Evolutionary conservation across 2,888 invertebrate genomes (phyloP).

Genomic region (Zhengitettix transpicula): DNA sequence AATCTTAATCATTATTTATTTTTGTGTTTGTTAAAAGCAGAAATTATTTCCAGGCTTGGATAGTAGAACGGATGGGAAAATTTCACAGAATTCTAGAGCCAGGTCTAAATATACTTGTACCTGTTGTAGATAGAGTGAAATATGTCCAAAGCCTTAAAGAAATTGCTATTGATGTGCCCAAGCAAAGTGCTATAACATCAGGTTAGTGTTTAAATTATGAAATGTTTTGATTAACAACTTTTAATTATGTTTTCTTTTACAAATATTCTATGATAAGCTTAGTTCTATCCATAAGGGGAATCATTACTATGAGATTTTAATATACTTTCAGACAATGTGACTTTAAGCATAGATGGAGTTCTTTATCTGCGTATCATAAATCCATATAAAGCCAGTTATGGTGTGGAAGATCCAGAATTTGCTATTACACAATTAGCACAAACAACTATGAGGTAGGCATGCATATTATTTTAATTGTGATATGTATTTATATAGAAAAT

Average conservation of each 20-base stretch:
- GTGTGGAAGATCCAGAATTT: conserved; percentile 98
- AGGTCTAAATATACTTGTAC: conserved; percentile 82
- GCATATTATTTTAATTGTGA: too few relatives aligned
- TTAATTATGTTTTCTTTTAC: background rate
- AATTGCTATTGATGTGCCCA: conserved; percentile 97
- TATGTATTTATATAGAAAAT: too few relatives aligned
- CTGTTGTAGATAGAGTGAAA: conserved; percentile 79
- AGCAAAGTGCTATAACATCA: conserved; percentile 93
- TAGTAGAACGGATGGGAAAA: conserved; percentile 96
- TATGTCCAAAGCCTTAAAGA: conserved; percentile 98
- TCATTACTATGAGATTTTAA: background rate
- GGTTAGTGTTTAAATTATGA: conserved; percentile 23
- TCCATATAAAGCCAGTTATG: conserved; percentile 90
- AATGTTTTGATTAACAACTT: background rate
- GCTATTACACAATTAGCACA: conserved; percentile 97
- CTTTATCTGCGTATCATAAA: conserved; percentile 85
- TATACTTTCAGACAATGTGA: conserved; percentile 69
- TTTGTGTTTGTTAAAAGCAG: too few relatives aligned
- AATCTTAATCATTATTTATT: too few relatives aligned
- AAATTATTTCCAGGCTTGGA: conserved; percentile 56
- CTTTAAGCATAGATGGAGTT: conserved; percentile 90
- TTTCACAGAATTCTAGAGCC: conserved; percentile 87
- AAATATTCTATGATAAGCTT: background rate
- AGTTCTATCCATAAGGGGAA: background rate
- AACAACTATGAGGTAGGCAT: conserved; percentile 78